These are phyloP conservation scores for Chrysolina haemoptera DNA, from an alignment of 2,888 invertebrate species.

Conservation along the genomic window DNA sequence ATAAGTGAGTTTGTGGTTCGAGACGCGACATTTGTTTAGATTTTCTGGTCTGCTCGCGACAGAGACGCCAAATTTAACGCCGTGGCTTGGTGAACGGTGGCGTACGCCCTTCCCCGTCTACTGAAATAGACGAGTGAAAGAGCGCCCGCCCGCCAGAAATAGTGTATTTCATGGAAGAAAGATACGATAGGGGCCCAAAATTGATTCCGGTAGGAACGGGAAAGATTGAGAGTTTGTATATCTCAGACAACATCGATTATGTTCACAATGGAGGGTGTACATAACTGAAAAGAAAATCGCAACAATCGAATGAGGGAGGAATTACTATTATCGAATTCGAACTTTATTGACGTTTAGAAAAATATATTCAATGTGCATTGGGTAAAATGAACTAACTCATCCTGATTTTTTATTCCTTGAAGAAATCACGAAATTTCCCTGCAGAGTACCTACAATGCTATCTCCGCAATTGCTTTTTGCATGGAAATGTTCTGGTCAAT, in stretches of 20 bases:
- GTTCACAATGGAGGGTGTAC: slow-evolving; percentile 12
- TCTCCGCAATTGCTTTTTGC: no score
- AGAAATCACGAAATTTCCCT: no score
- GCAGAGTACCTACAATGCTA: no score
- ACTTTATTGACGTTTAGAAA: no score
- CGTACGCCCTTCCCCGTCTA: slow-evolving; percentile 53
- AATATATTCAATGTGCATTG: no score
- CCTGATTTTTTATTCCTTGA: no score
- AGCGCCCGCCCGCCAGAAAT: slow-evolving; percentile 64
- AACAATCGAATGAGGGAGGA: slow-evolving; percentile 3
- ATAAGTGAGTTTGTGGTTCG: slow-evolving; percentile 62
- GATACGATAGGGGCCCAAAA: slow-evolving; percentile 13
- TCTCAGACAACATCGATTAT: slow-evolving; percentile 21
- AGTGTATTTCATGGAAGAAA: slow-evolving; percentile 52
- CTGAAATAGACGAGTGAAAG: slow-evolving; percentile 66
- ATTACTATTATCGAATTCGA: background rate
- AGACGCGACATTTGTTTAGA: slow-evolving; percentile 66
- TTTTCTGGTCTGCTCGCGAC: slow-evolving; percentile 65
- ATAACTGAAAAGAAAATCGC: background rate
- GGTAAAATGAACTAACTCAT: no score
- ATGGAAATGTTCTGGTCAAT: no score
- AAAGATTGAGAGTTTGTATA: slow-evolving; percentile 21
- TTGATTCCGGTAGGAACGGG: slow-evolving; percentile 16
- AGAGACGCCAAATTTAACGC: slow-evolving; percentile 67
- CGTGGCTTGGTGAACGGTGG: slow-evolving; percentile 42